Conservation (phyloP, 2,888 invertebrate species). For the Alsophila aescularia region DNA sequence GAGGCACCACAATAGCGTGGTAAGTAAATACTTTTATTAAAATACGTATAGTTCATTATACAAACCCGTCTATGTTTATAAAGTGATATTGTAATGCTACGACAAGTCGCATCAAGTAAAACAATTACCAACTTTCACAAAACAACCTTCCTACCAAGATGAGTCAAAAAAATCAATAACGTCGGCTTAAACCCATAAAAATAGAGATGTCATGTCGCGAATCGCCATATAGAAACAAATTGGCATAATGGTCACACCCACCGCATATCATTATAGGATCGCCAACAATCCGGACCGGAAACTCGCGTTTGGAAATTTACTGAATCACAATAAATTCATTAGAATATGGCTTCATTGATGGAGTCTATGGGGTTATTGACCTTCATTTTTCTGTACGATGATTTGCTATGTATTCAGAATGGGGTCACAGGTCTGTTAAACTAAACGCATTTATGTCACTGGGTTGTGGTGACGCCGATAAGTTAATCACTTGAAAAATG, state of each 20-base stretch:
- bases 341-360: conserved; percentile 26
- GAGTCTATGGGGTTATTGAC: conserved; percentile 9
- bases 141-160: conserved; percentile 4
- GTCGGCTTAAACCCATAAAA: conserved; percentile 30
- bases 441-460: too few relatives aligned
- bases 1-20: too few relatives aligned
- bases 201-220: conserved; percentile 20
- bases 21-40: too few relatives aligned
- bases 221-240: conserved; percentile 28
- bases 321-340: conserved; percentile 27
- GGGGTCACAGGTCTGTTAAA: background rate
- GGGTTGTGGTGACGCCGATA: too few relatives aligned
- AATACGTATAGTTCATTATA: too few relatives aligned
- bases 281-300: conserved; percentile 24
- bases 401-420: background rate
- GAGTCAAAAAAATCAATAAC: conserved; percentile 28
- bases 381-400: background rate
- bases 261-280: conserved; percentile 28
- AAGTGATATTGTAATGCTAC: too few relatives aligned
- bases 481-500: too few relatives aligned
- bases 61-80: too few relatives aligned
- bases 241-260: conserved; percentile 35
- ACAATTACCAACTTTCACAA: background rate
- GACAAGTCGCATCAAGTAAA: background rate
- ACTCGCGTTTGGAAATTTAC: conserved; percentile 32